These are phyloP conservation scores for Columbina picui DNA, from an alignment of 2,113 vertebrate genomes.

Conservation along the genomic window DNA sequence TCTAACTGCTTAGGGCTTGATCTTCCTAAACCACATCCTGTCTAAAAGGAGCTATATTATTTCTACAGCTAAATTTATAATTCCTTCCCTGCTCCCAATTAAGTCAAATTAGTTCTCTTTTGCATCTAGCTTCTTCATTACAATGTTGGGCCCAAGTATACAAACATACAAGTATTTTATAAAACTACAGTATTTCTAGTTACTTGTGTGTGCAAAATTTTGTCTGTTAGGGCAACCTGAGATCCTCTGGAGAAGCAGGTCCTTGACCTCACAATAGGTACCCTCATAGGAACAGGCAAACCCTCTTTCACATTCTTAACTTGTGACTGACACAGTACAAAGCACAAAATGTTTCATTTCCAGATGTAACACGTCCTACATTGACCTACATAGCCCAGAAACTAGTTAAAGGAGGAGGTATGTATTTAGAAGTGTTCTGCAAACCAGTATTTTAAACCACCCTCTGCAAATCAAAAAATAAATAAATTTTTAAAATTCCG, in stretches of 20 bases:
- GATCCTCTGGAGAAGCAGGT: neutral
- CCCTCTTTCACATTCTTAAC: neutral
- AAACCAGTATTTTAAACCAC: neutral
- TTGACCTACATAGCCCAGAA: neutral
- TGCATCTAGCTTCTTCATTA: neutral
- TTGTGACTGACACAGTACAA: neutral
- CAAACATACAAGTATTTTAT: neutral
- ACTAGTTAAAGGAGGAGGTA: neutral
- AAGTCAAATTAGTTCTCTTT: constrained; percentile 21
- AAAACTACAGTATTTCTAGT: neutral
- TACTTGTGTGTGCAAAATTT: neutral
- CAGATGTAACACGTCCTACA: accelerated
- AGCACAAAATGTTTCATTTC: neutral
- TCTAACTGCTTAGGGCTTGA: neutral
- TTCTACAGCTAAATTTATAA: neutral
- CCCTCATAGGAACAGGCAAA: neutral
- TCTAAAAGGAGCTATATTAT: neutral
- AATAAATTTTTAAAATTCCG: neutral
- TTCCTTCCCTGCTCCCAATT: constrained; percentile 18
- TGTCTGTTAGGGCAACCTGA: neutral
- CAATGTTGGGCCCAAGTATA: neutral
- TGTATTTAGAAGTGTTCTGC: neutral
- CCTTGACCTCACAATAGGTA: neutral
- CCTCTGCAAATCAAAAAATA: neutral
- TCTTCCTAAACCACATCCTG: constrained; percentile 10